Base-by-base conservation (phyloP, 2,113 vertebrate species). In the Eolophus roseicapilla region DNA sequence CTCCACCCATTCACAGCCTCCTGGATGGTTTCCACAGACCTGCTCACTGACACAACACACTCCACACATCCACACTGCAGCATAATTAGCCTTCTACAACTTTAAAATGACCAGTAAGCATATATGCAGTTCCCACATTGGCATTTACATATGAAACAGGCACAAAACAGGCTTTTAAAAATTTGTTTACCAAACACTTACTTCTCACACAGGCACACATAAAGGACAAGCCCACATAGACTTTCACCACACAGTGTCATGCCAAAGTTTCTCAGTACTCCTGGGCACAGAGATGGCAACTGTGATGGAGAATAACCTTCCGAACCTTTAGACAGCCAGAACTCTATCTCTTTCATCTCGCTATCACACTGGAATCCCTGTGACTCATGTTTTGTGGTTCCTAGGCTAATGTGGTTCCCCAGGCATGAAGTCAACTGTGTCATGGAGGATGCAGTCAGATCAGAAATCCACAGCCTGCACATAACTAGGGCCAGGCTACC, bases 61-160 rank as follows among this genome's bases (percentile, higher is more conserved):
- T 74, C 62, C 78, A 33, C 0, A 4, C 28, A 52, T 55, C 49
- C 68, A 53, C 1, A 0, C 76, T 19, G 43, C 77, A 12, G 60
- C 73, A 64, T 13, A 73, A 19, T n/a, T 10, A 78, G 65, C 65
- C 62, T 59, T 68, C 55, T 18, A 46, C 39, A 44, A 37, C 60
- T 82, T 70, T 4, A 46, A 81, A 84, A 88, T n/a, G 64, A 67
- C 37, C 44, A 33, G 35, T 27, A 60, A 89, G 88, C 65, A 19
- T 7, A 55, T 13, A 46, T 10, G 62, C 69, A 55, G 69, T 75
- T 95, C 94, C 92, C 93, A 84, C 55, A 0, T 9, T 33, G 29
- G 64, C 55, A 93, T 95, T 90, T 93, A 82, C 88, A 91, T 76
- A 68, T 1, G 21, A 89, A 92, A 33, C 55, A 81, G 52, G 29